A percentile compares a stretch with the other conserved stretches of the same genome.
Evolutionary conservation across 2,113 vertebrate species (phyloP).

Genomic region (Caranx ignobilis): DNA sequence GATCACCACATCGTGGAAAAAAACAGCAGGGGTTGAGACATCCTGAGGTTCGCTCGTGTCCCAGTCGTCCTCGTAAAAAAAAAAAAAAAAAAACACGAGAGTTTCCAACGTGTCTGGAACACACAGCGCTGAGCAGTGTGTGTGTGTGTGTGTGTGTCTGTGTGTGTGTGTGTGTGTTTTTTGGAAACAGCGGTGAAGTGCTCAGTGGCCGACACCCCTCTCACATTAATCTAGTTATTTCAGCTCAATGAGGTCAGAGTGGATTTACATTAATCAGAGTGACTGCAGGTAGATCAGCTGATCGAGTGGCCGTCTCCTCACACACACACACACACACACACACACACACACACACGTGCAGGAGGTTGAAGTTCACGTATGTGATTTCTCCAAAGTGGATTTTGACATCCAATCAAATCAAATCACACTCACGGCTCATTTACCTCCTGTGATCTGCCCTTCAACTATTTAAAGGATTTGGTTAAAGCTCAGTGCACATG

Average conservation of each 20-base stretch:
- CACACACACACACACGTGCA: neutral
- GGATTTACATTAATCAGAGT: constrained; percentile 25
- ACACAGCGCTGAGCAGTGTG: neutral
- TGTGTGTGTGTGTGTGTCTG: constrained; percentile 30
- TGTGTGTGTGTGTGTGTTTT: constrained; percentile 29
- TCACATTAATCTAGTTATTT: constrained; percentile 43
- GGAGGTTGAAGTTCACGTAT: neutral
- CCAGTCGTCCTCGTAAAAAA: constrained; percentile 6
- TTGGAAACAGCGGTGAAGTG: neutral
- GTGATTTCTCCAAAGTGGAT: constrained; percentile 22
- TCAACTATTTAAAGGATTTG: constrained; percentile 45
- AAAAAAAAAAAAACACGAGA: neutral
- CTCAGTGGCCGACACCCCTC: constrained; percentile 11
- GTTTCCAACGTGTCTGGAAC: constrained; percentile 14
- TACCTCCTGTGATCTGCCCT: constrained; percentile 39
- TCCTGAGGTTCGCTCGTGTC: constrained; percentile 15
- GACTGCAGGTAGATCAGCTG: neutral
- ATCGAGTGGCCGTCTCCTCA: neutral
- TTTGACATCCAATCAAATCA: constrained; percentile 28
- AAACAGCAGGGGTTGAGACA: constrained; percentile 15
- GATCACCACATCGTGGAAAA: constrained; percentile 24
- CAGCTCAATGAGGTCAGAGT: constrained; percentile 10
- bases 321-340: neutral
- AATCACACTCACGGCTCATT: constrained; percentile 60
- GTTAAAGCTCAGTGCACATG: constrained; percentile 31